A percentile compares a stretch with the other conserved stretches of the same genome.
Conservation (phyloP, 1,140 invertebrate genomes). For the Drosophila lowei region DNA sequence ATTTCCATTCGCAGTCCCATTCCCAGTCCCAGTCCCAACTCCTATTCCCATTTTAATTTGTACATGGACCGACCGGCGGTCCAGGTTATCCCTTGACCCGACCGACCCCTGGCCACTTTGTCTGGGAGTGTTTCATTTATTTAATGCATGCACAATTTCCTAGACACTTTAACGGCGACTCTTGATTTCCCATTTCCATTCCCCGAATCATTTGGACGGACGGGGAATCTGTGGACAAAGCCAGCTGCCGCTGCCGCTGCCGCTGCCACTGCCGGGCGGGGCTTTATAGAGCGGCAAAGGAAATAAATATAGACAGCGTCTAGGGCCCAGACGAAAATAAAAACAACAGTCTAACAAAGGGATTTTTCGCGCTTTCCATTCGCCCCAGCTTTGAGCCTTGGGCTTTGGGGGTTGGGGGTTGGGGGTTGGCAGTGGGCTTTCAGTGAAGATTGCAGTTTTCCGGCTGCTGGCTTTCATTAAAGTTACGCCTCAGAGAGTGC, state of each 20-base stretch:
- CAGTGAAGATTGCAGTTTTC: conserved; percentile 71
- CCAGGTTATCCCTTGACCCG: not conserved
- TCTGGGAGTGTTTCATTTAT: conserved; percentile 76
- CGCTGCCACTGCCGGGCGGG: not conserved
- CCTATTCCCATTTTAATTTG: conserved; percentile 58
- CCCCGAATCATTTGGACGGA: conserved; percentile 28
- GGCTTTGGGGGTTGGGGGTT: not conserved
- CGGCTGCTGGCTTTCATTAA: conserved; percentile 72
- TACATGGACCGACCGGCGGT: conserved; percentile 21
- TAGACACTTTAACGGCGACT: conserved; percentile 79
- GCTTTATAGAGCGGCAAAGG: conserved; percentile 46
- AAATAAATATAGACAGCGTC: conserved; percentile 68
- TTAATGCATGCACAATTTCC: conserved; percentile 81
- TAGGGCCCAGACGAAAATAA: conserved; percentile 73
- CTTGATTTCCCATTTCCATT: conserved; percentile 75
- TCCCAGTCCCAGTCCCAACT: conserved; percentile 15
- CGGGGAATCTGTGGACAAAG: conserved; percentile 46
- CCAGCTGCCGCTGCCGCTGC: conserved; percentile 1
- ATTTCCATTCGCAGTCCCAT: not conserved
- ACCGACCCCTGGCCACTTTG: conserved; percentile 58
- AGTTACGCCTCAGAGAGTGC: conserved; percentile 3
- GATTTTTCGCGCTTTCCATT: conserved; percentile 69
- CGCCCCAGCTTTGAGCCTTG: conserved; percentile 1
- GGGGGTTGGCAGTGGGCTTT: conserved; percentile 34
- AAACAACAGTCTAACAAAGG: conserved; percentile 78